Conservation (phyloP, 2,113 vertebrate genomes). For the Nicator chloris region DNA sequence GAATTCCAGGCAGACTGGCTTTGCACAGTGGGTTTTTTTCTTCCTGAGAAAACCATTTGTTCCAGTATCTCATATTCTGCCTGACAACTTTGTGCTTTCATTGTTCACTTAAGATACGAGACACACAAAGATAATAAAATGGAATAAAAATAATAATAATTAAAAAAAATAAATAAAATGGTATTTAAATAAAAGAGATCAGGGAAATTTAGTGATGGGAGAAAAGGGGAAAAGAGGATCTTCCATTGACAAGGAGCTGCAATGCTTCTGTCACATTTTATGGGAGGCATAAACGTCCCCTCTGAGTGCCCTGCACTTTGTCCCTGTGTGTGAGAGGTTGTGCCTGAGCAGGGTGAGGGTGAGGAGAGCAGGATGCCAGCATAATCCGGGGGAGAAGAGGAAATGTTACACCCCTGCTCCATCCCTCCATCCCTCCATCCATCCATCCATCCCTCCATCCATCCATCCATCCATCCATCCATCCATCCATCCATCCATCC, state of each 20-base stretch:
- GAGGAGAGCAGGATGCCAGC: background rate
- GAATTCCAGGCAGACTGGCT: background rate
- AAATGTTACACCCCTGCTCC: background rate
- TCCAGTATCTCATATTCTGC: background rate
- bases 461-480: background rate
- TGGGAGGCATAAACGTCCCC: background rate
- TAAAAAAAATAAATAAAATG: no score
- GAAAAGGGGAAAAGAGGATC: background rate
- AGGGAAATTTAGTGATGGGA: background rate
- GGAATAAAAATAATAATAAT: no score
- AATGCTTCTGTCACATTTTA: background rate
- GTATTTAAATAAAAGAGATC: background rate
- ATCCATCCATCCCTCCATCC: background rate
- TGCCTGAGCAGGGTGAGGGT: background rate
- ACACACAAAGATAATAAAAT: background rate
- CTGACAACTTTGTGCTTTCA: background rate
- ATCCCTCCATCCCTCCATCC: background rate
- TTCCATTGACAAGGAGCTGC: background rate
- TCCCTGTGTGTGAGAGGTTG: background rate
- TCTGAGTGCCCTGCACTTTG: background rate
- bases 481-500: no score
- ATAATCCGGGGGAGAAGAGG: background rate
- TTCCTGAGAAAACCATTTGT: background rate
- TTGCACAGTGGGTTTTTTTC: background rate
- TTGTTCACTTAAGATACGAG: background rate